These are phyloP conservation scores for Pedetes capensis DNA, from an alignment of 2,113 vertebrate species.

Conservation along the genomic window DNA sequence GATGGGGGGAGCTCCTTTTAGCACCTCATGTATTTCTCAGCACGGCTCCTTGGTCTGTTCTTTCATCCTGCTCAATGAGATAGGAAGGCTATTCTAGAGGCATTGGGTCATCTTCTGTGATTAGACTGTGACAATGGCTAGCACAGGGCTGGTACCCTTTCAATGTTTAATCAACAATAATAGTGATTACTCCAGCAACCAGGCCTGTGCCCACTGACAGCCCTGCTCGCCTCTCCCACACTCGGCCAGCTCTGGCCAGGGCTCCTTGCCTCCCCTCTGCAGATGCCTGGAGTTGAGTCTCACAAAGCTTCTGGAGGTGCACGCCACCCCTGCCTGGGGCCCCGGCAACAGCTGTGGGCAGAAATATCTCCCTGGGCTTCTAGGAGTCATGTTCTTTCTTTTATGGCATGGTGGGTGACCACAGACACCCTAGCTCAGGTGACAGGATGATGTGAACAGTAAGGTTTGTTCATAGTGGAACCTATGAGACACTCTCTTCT, in stretches of 20 bases:
- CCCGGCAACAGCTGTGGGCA: background rate
- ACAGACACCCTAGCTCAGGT: background rate
- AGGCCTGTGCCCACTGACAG: background rate
- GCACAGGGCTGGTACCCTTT: background rate
- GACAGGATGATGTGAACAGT: background rate
- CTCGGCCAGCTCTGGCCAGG: background rate
- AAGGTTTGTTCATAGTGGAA: background rate
- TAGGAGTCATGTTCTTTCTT: background rate
- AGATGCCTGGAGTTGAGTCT: too few species aligned
- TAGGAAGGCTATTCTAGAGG: background rate
- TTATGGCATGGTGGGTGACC: background rate
- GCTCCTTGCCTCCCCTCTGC: background rate
- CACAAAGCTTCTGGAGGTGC: too few species aligned
- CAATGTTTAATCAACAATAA: conserved; percentile 53
- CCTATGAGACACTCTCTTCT: background rate
- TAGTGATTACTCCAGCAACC: conserved; percentile 28
- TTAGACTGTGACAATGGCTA: background rate
- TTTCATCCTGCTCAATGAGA: background rate
- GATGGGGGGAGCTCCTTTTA: rapidly evolving
- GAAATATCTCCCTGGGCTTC: background rate
- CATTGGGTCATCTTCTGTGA: background rate
- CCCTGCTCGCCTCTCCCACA: background rate
- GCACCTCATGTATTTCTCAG: too few species aligned
- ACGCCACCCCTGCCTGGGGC: background rate
- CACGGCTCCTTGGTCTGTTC: background rate